Evolutionary conservation across 2,797 vertebrate genomes (phyloP), one percentile per base, ranked within the genome.

Genomic region (Oreortyx pictus): DNA sequence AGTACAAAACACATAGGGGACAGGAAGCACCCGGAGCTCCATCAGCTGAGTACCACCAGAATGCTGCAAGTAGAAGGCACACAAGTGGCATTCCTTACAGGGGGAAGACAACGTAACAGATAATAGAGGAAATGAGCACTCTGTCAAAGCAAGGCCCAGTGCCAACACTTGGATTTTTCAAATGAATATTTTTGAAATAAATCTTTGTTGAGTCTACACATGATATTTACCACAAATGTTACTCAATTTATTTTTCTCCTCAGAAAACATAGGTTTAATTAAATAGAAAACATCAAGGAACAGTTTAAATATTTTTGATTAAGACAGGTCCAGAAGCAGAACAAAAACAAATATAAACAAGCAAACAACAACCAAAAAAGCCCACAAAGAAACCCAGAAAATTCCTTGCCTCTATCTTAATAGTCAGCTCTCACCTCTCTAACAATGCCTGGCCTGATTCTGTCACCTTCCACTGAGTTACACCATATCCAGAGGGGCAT

Each of bases 91-190:
- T n/a, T 89, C 60, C 71, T 82, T 57, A 50, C 4, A 14, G 43
- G 88, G 47, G 27, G 67, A 70, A 82, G 89, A 86, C 72, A 78
- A 20, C 6, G 43, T 17, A 77, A 83, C 81, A 37, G 77, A 27
- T 89, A 77, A 75, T 29, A 70, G 14, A 66, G 9, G 56, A 93
- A 90, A 90, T 37, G 50, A 74, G 87, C 39, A 47, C 6, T 92
- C 82, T 72, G 77, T 92, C 71, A 71, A 57, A 88, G 12, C 39
- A 64, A 64, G 27, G 39, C 41, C 61, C 39, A 89, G 59, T 71
- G 60, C 64, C 83, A 76, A n/a, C 44, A 31, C 43, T 50, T 29
- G 72, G 90, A 85, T 86, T 95, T 93, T 94, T 93, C 82, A 86
- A 90, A 72, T 37, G 1, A 93, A 54, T 82, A 49, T 91, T 94